phyloP scores from a whole-genome alignment of 2,113 vertebrate species.

The Scomber scombrus region DNA sequence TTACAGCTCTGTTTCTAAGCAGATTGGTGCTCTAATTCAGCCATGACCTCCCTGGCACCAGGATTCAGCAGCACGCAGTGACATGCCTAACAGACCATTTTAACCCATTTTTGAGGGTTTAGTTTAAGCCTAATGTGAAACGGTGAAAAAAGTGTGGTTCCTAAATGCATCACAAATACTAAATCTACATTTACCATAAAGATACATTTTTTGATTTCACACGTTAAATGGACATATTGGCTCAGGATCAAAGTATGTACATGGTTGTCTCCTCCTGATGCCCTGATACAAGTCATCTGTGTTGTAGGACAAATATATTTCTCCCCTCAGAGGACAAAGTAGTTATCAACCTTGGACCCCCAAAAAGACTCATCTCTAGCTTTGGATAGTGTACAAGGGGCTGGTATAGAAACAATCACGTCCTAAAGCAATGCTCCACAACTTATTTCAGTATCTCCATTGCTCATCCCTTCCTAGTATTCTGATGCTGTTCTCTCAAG shows the following conservation, averaged over 20 bases:
- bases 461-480: conserved; percentile 23
- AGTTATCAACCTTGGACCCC: neutral
- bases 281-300: conserved; percentile 31
- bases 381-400: conserved; percentile 2
- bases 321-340: too few species aligned
- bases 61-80: conserved; percentile 35
- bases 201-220: conserved; percentile 3
- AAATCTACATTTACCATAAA: conserved; percentile 6
- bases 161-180: conserved; percentile 9
- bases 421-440: conserved; percentile 20
- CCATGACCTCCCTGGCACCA: conserved; percentile 54
- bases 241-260: neutral
- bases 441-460: conserved; percentile 5
- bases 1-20: conserved; percentile 32
- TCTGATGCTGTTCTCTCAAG: conserved; percentile 29
- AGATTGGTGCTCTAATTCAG: conserved; percentile 58
- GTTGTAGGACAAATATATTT: too few species aligned
- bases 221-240: conserved; percentile 20
- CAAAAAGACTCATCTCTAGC: conserved; percentile 20
- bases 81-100: conserved; percentile 45
- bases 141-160: conserved; percentile 30
- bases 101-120: conserved; percentile 52
- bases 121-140: conserved; percentile 43
- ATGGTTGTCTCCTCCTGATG: conserved; percentile 12
- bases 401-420: conserved; percentile 11